These are phyloP conservation scores for Astreopora myriophthalma DNA, from an alignment of 64 coral and sea anemone genomes.

Conservation along the genomic window DNA sequence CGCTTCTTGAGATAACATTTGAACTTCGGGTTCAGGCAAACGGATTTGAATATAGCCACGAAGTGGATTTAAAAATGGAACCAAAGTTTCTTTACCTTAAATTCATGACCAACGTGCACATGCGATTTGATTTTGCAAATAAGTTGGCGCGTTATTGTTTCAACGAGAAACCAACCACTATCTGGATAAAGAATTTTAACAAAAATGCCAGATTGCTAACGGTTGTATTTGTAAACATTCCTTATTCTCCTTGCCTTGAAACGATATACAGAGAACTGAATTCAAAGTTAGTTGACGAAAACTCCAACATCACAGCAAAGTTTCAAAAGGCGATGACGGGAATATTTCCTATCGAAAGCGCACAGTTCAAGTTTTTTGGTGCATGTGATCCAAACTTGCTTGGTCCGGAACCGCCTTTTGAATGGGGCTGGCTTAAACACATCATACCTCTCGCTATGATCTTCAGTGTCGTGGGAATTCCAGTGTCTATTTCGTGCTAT, in stretches of 20 bases:
- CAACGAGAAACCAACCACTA: neutral
- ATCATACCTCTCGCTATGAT: constrained; percentile 67
- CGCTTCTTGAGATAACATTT: neutral
- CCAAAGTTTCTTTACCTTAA: constrained; percentile 7
- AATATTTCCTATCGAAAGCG: constrained; percentile 58
- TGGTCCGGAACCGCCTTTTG: neutral
- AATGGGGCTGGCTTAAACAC: constrained; percentile 78
- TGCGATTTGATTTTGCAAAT: constrained; percentile 60
- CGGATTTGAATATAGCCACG: constrained; percentile 47
- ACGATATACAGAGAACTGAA: constrained; percentile 31
- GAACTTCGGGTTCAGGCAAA: constrained; percentile 43
- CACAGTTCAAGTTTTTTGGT: constrained; percentile 63
- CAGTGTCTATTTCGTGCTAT: constrained; percentile 70
- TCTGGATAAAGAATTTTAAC: constrained; percentile 69
- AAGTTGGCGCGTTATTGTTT: constrained; percentile 63
- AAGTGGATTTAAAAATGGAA: constrained; percentile 62
- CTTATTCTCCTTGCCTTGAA: constrained; percentile 68
- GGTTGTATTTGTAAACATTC: constrained; percentile 64
- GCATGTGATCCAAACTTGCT: constrained; percentile 40
- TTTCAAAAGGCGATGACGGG: constrained; percentile 71
- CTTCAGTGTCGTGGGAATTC: constrained; percentile 62
- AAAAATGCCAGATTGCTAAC: constrained; percentile 25
- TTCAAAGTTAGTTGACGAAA: constrained; percentile 25
- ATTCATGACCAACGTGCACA: constrained; percentile 51
- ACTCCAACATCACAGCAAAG: constrained; percentile 1